phyloP scores from a whole-genome alignment of 2,888 invertebrate genomes.

The Lasius platythorax region DNA sequence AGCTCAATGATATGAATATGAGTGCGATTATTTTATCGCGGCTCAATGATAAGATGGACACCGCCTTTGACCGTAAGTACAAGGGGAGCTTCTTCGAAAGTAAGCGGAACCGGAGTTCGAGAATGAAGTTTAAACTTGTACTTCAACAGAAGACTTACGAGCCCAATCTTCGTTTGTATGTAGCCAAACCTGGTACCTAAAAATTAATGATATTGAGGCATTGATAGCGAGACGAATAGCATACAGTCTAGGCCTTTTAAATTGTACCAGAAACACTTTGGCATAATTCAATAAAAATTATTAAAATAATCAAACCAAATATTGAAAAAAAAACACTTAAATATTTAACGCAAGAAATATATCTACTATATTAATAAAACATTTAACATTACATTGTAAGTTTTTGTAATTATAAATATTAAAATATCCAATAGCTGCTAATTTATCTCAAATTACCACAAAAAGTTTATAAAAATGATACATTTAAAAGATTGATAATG shows the following conservation, averaged over 20 bases:
- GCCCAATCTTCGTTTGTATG: conserved; percentile 76
- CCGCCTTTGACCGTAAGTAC: conserved; percentile 59
- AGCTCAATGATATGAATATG: neutral
- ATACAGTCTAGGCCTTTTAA: neutral
- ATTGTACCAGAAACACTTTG: neutral
- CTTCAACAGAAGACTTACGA: conserved; percentile 70
- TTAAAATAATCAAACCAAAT: neutral
- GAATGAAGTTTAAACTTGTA: conserved; percentile 69
- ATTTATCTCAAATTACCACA: too few relatives aligned
- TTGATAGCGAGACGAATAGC: neutral
- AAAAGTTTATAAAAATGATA: neutral
- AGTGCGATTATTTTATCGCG: conserved; percentile 22
- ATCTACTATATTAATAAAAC: neutral
- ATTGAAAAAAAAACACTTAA: neutral
- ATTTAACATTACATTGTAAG: too few relatives aligned
- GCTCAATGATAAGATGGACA: conserved; percentile 63
- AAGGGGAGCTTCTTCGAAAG: conserved; percentile 63
- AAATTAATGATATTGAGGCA: conserved; percentile 23
- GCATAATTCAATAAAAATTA: neutral
- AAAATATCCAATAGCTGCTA: neutral
- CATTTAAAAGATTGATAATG: neutral
- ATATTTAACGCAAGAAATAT: neutral
- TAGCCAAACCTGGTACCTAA: conserved; percentile 79
- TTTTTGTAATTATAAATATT: neutral
- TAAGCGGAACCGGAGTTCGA: conserved; percentile 62